phyloP scores from a whole-genome alignment of 2,113 vertebrate species.

The Myrmophylax atrothorax region DNA sequence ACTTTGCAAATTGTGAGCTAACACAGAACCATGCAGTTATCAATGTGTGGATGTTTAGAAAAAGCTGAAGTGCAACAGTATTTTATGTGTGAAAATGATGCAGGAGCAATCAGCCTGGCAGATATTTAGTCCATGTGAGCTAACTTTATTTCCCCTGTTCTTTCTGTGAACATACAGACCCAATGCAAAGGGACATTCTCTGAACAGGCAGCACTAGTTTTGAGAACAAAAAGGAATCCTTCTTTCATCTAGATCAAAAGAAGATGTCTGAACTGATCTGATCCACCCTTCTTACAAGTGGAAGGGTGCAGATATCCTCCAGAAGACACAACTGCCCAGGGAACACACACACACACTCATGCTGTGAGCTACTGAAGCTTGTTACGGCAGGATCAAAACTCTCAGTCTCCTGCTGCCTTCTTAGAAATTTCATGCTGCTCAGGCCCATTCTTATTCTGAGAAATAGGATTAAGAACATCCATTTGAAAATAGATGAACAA shows the following conservation, averaged over 20 bases:
- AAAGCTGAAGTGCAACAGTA: background rate
- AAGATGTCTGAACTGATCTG: background rate
- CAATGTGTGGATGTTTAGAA: background rate
- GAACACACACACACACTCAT: background rate
- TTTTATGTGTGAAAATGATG: background rate
- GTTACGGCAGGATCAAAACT: background rate
- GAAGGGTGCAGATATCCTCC: background rate
- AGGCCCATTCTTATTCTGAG: background rate
- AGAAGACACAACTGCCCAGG: background rate
- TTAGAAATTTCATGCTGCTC: background rate
- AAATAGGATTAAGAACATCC: background rate
- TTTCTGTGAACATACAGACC: background rate
- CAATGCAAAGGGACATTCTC: background rate
- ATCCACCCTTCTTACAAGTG: background rate
- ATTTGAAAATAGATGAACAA: background rate
- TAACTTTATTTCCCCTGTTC: background rate
- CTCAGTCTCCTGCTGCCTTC: background rate
- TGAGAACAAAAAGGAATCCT: background rate
- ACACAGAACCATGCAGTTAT: background rate
- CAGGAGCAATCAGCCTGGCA: background rate
- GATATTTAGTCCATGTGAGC: background rate
- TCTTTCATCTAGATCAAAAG: slow-evolving; percentile 24
- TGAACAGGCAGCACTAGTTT: background rate
- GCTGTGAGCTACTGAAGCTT: background rate
- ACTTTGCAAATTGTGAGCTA: background rate